Evolutionary conservation across 2,113 vertebrate species (phyloP), one percentile per base, ranked within the genome.

Genomic region (Daphoenositta chrysoptera): DNA sequence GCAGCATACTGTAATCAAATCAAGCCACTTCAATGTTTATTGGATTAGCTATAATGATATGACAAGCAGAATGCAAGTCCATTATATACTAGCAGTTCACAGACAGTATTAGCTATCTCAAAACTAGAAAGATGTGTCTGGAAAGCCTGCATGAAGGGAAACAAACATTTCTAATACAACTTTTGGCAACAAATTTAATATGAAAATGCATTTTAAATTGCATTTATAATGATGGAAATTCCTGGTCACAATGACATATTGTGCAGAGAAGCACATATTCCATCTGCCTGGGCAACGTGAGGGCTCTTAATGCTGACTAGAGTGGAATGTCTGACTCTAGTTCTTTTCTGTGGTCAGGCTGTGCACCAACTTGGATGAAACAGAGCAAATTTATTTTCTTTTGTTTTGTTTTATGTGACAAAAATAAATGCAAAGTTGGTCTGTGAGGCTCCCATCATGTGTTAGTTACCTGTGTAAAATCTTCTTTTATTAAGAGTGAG

Each of bases 131-230:
- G 45, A 78, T 27, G 11, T 76, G 35, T 63, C 68, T 79, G 45
- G 54, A 69, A 89, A 91, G 45, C 57, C 65, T 92, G 37, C 20
- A 30, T 57, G 53, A 87, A 90, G 72, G 72, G 84, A 93, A 92
- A 80, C 45, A 96, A 94, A 88, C 18, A 85, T 20, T 64, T 87
- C 89, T 60, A 86, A 57, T 64, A 87, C 30, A 79, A 76, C 16
- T 47, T 79, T 66, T 86, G 85, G 66, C 90, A 96, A 75, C 39
- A 60, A 53, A 65, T 86, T 96, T 84, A 82, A 83, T 82, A 91
- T 51, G 70, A 83, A 97, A 96, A 94, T 86, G 57, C 60, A 90
- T 93, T 94, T 96, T 87, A 95, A 96, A 95, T 87, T 91, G 51
- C 61, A 76, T 91, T 93, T 86, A 75, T 89, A 89, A 84, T 89